Conservation (phyloP, 2,113 vertebrate species). For the Sisor rabdophorus region DNA sequence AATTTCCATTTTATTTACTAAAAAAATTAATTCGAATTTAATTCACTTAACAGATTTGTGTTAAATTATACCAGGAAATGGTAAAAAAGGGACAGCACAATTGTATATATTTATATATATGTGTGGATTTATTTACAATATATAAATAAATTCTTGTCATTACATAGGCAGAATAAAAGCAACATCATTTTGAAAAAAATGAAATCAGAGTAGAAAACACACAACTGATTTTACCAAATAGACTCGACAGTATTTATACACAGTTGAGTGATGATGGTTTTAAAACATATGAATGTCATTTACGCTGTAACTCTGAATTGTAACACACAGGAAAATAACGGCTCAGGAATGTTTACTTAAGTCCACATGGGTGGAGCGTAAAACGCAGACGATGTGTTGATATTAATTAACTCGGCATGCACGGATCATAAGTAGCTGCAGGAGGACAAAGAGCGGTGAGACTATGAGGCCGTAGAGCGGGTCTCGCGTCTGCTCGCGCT, state of each 20-base stretch:
- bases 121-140: slow-evolving; percentile 68
- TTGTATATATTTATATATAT: not conserved
- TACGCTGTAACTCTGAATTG: slow-evolving; percentile 13
- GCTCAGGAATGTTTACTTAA: not conserved
- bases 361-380: not conserved
- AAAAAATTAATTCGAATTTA: not conserved
- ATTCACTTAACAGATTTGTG: no score
- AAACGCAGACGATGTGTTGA: not conserved
- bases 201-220: not conserved
- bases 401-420: slow-evolving; percentile 89
- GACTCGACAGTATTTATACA: slow-evolving; percentile 25
- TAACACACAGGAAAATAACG: not conserved
- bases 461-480: slow-evolving; percentile 92
- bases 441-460: slow-evolving; percentile 90
- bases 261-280: slow-evolving; percentile 5
- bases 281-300: slow-evolving; percentile 6
- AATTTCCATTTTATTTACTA: not conserved
- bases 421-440: slow-evolving; percentile 95
- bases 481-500: slow-evolving; percentile 77
- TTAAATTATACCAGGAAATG: not conserved
- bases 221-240: not conserved
- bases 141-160: slow-evolving; percentile 49
- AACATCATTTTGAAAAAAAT: slow-evolving; percentile 46
- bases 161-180: slow-evolving; percentile 45
- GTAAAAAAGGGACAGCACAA: not conserved